Base-by-base conservation (phyloP, 2,113 vertebrate species). In the Ploceus nigricollis region DNA sequence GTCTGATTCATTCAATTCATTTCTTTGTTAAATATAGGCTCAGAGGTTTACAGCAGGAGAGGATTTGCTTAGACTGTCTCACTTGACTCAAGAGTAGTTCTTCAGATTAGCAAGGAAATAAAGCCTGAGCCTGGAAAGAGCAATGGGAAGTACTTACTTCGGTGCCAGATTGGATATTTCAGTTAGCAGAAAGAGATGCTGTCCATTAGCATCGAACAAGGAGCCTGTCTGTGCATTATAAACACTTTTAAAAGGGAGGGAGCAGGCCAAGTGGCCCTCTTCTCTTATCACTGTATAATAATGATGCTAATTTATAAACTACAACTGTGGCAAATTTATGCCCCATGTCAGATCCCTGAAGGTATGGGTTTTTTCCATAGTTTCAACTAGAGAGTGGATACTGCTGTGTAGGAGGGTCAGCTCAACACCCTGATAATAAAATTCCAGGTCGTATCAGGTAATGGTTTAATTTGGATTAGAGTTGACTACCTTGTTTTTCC, bases 91-190 rank as follows among this genome's bases (percentile, higher is more conserved):
- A 89, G 77, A 51, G 48, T 31, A 78, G n/a, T 40, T 93, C 87
- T 93, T 94, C 68, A 89, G 76, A 89, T 80, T 77, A 83, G 28
- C 86, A 86, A 88, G 30, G 63, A 63, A 89, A 90, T 73, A 80
- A 93, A 93, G 75, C 27, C 45, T 42, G 53, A 80, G 57, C 63
- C 54, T n/a, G 75, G 54, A 94, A 89, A 61, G 40, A 65, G 69
- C 12, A 54, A 4, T 61, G 65, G 60, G 61, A 94, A 65, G n/a
- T 57, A 57, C 27, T 63, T 54, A n/a, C 30, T 54, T 80, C 6
- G 13, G 57, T 85, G 81, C 61, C 89, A 84, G 51, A 89, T 65
- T 31, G 11, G n/a, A 3, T 11, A 72, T 88, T 93, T 80, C 88
- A 39, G 73, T 45, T 45, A 72, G 30, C 68, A 82, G 88, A 71